Conservation (phyloP, 2,888 invertebrate genomes). For the Mimachlamys varia region DNA sequence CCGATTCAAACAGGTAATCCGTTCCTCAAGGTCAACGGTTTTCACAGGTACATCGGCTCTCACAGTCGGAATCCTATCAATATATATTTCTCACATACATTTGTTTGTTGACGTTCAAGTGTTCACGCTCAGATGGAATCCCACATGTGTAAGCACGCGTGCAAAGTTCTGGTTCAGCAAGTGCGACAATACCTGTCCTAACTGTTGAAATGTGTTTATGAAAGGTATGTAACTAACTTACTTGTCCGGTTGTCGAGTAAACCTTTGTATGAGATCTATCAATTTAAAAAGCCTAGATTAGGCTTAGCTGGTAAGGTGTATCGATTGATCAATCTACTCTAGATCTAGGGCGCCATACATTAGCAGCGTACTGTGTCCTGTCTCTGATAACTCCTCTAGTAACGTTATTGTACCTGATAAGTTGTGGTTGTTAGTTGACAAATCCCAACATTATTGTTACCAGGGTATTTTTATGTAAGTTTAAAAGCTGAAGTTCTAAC, state of each 20-base stretch:
- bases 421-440: background rate
- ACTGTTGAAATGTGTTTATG: background rate
- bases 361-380: background rate
- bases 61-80: background rate
- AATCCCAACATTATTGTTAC: background rate
- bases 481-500: background rate
- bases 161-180: background rate
- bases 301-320: background rate
- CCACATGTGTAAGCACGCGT: slow-evolving; percentile 6
- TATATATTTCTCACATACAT: background rate
- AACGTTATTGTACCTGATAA: too few species aligned
- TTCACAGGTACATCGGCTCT: background rate
- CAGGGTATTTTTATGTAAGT: background rate
- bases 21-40: background rate
- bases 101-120: background rate
- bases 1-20: background rate
- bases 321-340: background rate
- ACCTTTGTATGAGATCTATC: background rate
- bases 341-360: background rate
- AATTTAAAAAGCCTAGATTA: background rate
- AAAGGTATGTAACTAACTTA: slow-evolving; percentile 15
- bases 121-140: background rate
- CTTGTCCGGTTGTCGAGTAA: background rate
- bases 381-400: too few species aligned
- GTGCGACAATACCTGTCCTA: slow-evolving; percentile 15